These are phyloP conservation scores for Cyclopterus lumpus DNA, from an alignment of 2,797 vertebrate species.

Conservation along the genomic window DNA sequence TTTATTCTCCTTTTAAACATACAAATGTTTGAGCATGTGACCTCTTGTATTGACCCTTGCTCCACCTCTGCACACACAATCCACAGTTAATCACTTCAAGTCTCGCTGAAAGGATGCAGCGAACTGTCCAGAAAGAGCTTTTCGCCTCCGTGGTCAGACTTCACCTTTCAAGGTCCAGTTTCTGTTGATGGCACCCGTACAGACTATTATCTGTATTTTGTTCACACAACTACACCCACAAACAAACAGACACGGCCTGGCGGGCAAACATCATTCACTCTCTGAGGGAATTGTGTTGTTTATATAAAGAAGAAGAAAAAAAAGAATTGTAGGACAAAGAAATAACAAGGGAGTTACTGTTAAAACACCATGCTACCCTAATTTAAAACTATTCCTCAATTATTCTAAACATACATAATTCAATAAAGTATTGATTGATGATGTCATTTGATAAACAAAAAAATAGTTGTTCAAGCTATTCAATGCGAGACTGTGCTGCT, in stretches of 20 bases:
- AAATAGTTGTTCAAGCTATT: background rate
- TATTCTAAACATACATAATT: background rate
- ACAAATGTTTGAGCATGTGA: conserved; percentile 48
- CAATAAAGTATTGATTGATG: background rate
- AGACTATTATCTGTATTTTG: conserved; percentile 2
- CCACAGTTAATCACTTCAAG: conserved; percentile 57
- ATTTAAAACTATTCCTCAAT: background rate
- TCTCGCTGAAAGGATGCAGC: conserved; percentile 49
- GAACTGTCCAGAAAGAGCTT: conserved; percentile 41
- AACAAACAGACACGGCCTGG: conserved; percentile 4
- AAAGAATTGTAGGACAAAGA: background rate
- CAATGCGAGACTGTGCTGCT: too few species aligned
- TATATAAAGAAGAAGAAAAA: background rate
- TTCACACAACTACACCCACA: background rate
- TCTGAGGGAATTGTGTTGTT: conserved; percentile 8
- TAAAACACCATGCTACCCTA: background rate
- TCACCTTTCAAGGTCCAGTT: conserved; percentile 39
- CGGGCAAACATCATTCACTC: conserved; percentile 6
- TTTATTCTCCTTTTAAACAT: conserved; percentile 15
- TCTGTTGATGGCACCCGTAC: conserved; percentile 13
- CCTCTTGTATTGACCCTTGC: conserved; percentile 45
- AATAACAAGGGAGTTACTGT: background rate
- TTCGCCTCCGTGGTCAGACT: conserved; percentile 24
- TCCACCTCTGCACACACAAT: conserved; percentile 36
- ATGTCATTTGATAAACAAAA: background rate